phyloP scores from a whole-genome alignment of 1,140 invertebrate genomes.

The Caenorhabditis latens region DNA sequence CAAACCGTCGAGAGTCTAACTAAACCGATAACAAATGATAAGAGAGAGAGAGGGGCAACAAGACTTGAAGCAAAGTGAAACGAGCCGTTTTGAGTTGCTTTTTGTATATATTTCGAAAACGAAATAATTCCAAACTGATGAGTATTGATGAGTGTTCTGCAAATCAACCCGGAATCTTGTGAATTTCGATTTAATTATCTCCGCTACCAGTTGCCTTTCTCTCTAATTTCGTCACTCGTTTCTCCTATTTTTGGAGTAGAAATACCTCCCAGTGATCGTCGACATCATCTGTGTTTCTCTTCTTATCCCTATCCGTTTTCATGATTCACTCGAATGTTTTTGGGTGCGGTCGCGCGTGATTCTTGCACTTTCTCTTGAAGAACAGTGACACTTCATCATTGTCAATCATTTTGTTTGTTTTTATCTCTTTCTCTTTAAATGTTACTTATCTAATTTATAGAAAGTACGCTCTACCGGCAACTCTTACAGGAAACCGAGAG shows the following conservation, averaged over 20 bases:
- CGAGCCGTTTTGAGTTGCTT: constrained; percentile 46
- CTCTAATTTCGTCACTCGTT: not conserved
- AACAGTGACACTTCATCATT: constrained; percentile 27
- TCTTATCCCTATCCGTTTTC: constrained; percentile 39
- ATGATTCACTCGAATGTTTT: constrained; percentile 48
- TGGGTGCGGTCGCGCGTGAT: constrained; percentile 52
- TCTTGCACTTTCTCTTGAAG: constrained; percentile 42
- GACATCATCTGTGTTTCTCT: constrained; percentile 37
- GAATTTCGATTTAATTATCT: constrained; percentile 32
- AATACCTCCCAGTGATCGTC: constrained; percentile 39
- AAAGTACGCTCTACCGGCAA: not conserved
- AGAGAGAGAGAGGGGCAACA: not conserved
- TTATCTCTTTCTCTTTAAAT: not conserved
- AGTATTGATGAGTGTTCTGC: not conserved
- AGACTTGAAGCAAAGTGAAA: not conserved
- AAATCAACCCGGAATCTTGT: constrained; percentile 29
- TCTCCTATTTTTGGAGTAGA: constrained; percentile 8
- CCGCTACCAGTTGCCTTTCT: constrained; percentile 8
- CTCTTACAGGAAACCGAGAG: not conserved
- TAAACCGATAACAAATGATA: constrained; percentile 51
- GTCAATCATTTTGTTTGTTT: constrained; percentile 49
- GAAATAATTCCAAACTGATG: constrained; percentile 5
- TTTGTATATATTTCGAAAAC: constrained; percentile 30
- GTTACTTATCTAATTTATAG: too few relatives aligned
- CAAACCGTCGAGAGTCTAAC: not conserved